Percentiles rank a stretch among this genome's conserved stretches.
These are phyloP conservation scores for Brachypodius melanocephalos DNA, from an alignment of 2,113 vertebrate species.

Conservation along the genomic window DNA sequence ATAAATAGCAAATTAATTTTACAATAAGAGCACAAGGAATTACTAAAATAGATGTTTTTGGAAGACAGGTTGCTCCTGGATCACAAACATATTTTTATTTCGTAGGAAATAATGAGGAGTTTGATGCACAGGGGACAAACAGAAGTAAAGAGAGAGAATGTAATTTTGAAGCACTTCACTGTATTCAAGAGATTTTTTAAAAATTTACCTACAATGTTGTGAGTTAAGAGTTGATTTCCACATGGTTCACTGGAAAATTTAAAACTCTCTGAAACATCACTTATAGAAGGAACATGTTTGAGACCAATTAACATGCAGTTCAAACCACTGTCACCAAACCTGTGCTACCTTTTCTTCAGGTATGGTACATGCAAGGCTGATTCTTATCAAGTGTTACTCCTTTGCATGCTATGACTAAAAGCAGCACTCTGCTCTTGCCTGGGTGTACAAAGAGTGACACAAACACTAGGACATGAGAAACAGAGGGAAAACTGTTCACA, in stretches of 20 bases:
- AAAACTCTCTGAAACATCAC: background rate
- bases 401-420: background rate
- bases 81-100: background rate
- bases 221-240: background rate
- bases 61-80: background rate
- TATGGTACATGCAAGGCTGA: rapidly evolving
- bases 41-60: background rate
- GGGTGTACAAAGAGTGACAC: background rate
- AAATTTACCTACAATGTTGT: background rate
- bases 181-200: background rate
- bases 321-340: background rate
- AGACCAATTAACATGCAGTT: background rate
- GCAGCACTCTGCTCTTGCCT: background rate
- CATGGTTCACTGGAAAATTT: background rate
- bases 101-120: background rate
- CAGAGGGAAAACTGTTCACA: background rate
- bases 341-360: rapidly evolving
- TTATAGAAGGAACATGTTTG: background rate
- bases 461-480: background rate
- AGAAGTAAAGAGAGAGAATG: background rate
- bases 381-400: no score
- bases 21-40: background rate
- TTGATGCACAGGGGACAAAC: background rate
- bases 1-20: background rate
- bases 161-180: background rate